phyloP scores from a whole-genome alignment of 2,888 invertebrate species.

The Morpho helenor region DNA sequence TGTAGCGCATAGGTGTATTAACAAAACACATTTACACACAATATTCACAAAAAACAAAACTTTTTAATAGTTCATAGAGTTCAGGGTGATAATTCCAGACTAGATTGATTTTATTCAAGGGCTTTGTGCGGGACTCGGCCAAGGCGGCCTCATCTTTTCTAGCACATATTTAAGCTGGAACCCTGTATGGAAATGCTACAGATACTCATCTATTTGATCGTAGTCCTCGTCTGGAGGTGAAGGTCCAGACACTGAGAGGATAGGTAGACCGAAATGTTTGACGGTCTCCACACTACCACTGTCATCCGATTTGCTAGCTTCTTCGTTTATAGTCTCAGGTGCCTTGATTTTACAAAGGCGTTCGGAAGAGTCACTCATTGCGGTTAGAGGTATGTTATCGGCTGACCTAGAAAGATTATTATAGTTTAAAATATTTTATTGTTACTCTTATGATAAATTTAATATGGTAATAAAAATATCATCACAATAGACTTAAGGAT shows the following conservation, averaged over 20 bases:
- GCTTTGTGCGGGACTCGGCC: constrained; percentile 67
- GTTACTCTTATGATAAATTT: too few relatives aligned
- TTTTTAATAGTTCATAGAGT: constrained; percentile 31
- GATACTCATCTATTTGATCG: constrained; percentile 80
- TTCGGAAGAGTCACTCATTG: constrained; percentile 73
- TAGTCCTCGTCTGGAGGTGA: constrained; percentile 87
- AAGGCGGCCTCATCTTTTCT: constrained; percentile 69
- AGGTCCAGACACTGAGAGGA: constrained; percentile 88
- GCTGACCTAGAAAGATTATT: constrained; percentile 54
- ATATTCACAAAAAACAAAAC: constrained; percentile 14
- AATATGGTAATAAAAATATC: too few relatives aligned
- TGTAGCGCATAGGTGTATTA: constrained; percentile 39
- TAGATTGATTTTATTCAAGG: constrained; percentile 47
- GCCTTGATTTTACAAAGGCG: constrained; percentile 66
- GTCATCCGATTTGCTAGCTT: constrained; percentile 64
- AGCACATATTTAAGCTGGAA: constrained; percentile 75
- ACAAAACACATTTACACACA: constrained; percentile 20
- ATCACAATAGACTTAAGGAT: background rate
- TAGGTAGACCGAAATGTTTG: constrained; percentile 85
- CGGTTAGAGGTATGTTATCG: constrained; percentile 69
- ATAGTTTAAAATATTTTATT: background rate
- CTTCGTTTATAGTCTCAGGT: constrained; percentile 69
- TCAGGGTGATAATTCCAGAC: constrained; percentile 34
- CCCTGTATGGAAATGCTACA: constrained; percentile 78
- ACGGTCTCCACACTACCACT: constrained; percentile 74